Evolutionary conservation across 2,113 vertebrate species (phyloP).

Genomic region (Eclectus roratus): DNA sequence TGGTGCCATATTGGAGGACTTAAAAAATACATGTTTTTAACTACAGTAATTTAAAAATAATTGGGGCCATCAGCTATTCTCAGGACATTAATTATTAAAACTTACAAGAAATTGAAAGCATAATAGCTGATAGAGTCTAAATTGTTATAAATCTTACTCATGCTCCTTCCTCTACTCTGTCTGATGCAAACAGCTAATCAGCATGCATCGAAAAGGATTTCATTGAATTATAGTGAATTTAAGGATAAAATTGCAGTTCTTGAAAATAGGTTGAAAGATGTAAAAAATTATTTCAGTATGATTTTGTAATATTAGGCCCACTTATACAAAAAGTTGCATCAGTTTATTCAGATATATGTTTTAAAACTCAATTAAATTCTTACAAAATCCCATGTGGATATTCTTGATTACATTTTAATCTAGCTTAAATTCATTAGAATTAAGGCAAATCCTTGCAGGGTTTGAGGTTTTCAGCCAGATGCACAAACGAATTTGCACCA

Average conservation of each 20-base stretch:
- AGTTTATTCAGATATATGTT: not conserved
- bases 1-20: not conserved
- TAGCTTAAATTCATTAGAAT: not conserved
- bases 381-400: not conserved
- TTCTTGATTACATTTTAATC: constrained; percentile 18
- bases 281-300: not conserved
- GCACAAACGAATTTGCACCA: not conserved
- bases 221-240: not conserved
- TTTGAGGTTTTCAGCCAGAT: not conserved
- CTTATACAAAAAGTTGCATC: not conserved
- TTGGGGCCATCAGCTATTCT: constrained; percentile 19
- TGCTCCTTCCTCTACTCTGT: not conserved
- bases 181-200: not conserved
- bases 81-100: constrained; percentile 55
- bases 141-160: not conserved
- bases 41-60: constrained; percentile 16
- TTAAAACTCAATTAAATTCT: constrained; percentile 5
- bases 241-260: not conserved
- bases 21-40: constrained; percentile 6
- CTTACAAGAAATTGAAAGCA: not conserved
- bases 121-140: not conserved
- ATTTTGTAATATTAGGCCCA: not conserved
- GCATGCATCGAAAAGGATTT: not conserved
- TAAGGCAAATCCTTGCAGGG: not conserved
- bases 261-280: not conserved